phyloP scores from a whole-genome alignment of 2,888 invertebrate genomes.

The Nomada lathburiana region DNA sequence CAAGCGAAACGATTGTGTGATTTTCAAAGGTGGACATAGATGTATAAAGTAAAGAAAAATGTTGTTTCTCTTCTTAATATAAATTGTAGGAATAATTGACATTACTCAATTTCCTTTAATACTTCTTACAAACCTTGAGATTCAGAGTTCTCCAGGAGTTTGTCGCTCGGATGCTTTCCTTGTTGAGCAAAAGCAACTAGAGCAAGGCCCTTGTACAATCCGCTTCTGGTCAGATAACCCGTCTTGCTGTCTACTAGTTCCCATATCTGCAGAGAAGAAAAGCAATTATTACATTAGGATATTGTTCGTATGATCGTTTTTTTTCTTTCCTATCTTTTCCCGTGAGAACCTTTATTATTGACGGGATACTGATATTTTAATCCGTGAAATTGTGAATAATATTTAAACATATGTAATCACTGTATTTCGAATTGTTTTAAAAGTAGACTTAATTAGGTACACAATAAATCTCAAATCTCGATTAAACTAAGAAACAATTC shows the following conservation, averaged over 20 bases:
- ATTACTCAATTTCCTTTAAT: not conserved
- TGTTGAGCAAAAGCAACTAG: slow-evolving; percentile 87
- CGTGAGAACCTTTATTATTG: no score
- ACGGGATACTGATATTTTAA: no score
- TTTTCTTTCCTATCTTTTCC: no score
- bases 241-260: slow-evolving; percentile 85
- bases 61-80: no score
- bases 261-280: slow-evolving; percentile 83
- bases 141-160: slow-evolving; percentile 86
- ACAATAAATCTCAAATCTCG: no score
- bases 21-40: not conserved
- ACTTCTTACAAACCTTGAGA: slow-evolving; percentile 77
- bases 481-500: no score
- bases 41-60: not conserved
- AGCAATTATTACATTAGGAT: not conserved
- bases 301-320: not conserved
- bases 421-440: no score
- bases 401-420: no score
- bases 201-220: slow-evolving; percentile 86
- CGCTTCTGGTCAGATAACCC: slow-evolving; percentile 85
- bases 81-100: no score
- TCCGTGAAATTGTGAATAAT: no score
- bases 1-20: no score
- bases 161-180: slow-evolving; percentile 86
- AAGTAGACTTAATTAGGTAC: no score